phyloP scores from a whole-genome alignment of 2,113 vertebrate species.

The Anoplopoma fimbria region DNA sequence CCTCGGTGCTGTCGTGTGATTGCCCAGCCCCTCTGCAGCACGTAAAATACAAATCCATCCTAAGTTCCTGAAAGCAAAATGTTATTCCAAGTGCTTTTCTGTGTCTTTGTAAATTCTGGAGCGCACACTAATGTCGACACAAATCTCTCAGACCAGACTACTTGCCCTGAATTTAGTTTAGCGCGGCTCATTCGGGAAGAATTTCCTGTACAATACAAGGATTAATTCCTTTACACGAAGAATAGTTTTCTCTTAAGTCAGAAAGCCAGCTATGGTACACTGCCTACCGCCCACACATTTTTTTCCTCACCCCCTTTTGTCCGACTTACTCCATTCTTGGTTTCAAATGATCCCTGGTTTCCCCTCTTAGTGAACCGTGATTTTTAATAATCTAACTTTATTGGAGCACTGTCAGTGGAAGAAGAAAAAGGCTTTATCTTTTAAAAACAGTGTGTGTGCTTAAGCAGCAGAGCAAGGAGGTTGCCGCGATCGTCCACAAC shows the following conservation, averaged over 20 bases:
- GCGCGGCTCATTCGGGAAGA: constrained; percentile 37
- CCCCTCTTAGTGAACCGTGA: constrained; percentile 17
- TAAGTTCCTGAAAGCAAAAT: constrained; percentile 50
- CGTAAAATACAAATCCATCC: constrained; percentile 54
- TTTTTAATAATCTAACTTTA: constrained; percentile 50
- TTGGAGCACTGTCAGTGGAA: constrained; percentile 18
- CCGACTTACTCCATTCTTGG: constrained; percentile 6
- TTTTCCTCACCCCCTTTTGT: neutral
- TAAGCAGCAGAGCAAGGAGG: constrained; percentile 29
- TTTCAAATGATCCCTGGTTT: constrained; percentile 41
- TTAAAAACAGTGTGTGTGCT: constrained; percentile 1
- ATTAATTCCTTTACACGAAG: constrained; percentile 51
- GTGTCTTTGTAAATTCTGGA: constrained; percentile 47
- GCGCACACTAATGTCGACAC: constrained; percentile 21
- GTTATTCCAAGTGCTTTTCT: constrained; percentile 64
- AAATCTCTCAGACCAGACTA: constrained; percentile 44
- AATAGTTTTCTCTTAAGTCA: constrained; percentile 41
- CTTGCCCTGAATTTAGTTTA: constrained; percentile 46
- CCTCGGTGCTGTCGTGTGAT: constrained; percentile 45
- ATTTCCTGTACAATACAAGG: constrained; percentile 48
- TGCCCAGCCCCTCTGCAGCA: constrained; percentile 26
- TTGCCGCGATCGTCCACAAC: constrained; percentile 41
- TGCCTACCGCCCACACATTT: constrained; percentile 30
- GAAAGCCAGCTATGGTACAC: constrained; percentile 23
- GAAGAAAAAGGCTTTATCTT: constrained; percentile 32